Evolutionary conservation across 2,797 vertebrate genomes (phyloP).

Genomic region (Melanogrammus aeglefinus): DNA sequence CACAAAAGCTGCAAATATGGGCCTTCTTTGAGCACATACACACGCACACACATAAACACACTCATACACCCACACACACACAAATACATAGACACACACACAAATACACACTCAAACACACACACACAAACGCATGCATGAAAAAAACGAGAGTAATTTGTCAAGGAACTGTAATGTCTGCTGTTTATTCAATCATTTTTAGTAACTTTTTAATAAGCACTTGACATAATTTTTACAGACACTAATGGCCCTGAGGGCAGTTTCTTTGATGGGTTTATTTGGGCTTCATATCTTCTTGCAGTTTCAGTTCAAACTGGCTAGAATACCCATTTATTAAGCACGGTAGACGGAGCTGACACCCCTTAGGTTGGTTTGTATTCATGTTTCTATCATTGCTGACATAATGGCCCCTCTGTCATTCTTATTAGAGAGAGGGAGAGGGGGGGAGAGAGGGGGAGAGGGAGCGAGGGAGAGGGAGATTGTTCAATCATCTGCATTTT

Average conservation of each 20-base stretch:
- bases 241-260: conserved; percentile 50
- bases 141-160: neutral
- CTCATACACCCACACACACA: neutral
- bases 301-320: conserved; percentile 40
- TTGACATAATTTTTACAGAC: conserved; percentile 53
- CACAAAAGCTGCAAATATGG: too few relatives aligned
- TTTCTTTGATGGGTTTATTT: conserved; percentile 48
- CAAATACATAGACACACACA: neutral
- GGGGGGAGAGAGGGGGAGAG: neutral
- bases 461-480: too few relatives aligned
- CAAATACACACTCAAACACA: neutral
- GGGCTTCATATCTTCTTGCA: conserved; percentile 44
- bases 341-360: conserved; percentile 30
- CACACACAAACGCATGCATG: neutral
- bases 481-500: too few relatives aligned
- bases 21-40: neutral
- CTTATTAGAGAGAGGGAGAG: neutral
- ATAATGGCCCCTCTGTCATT: neutral
- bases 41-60: neutral
- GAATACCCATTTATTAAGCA: conserved; percentile 42
- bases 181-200: neutral
- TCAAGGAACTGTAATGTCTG: neutral
- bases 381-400: neutral
- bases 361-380: neutral
- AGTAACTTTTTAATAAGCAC: conserved; percentile 48